Conservation (phyloP, 2,113 vertebrate species). For the Diphyllodes magnificus region DNA sequence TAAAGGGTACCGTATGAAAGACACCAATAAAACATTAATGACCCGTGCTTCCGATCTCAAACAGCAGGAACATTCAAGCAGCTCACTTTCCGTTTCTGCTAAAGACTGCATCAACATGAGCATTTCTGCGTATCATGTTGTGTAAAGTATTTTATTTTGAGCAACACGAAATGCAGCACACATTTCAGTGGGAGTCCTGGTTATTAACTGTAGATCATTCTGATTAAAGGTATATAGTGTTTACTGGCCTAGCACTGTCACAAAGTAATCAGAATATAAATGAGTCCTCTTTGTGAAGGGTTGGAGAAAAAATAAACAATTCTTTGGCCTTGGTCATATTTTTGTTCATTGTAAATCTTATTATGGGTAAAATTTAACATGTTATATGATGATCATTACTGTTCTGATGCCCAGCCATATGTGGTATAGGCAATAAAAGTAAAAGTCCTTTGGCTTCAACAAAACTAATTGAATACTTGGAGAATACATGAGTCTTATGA, state of each 20-base stretch:
- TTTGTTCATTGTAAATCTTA: neutral
- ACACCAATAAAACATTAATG: constrained; percentile 50
- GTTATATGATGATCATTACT: neutral
- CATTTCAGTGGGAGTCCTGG: neutral
- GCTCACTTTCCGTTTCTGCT: neutral
- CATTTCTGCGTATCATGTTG: neutral
- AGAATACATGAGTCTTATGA: neutral
- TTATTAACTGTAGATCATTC: neutral
- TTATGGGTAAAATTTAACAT: neutral
- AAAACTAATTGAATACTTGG: neutral
- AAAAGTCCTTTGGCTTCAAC: neutral
- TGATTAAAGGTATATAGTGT: neutral
- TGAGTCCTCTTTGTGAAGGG: fast-evolving
- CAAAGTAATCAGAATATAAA: neutral
- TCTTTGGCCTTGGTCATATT: neutral
- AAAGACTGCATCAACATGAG: neutral
- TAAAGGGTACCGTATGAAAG: constrained; percentile 29
- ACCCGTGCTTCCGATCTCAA: neutral
- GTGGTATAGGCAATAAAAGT: neutral
- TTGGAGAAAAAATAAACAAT: neutral
- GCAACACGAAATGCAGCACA: neutral
- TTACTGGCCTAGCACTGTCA: neutral
- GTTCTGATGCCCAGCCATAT: neutral
- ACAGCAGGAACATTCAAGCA: neutral
- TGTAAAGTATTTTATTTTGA: neutral